Conservation (phyloP, 1,140 invertebrate genomes). For the Panagrolaimus sp. region DNA sequence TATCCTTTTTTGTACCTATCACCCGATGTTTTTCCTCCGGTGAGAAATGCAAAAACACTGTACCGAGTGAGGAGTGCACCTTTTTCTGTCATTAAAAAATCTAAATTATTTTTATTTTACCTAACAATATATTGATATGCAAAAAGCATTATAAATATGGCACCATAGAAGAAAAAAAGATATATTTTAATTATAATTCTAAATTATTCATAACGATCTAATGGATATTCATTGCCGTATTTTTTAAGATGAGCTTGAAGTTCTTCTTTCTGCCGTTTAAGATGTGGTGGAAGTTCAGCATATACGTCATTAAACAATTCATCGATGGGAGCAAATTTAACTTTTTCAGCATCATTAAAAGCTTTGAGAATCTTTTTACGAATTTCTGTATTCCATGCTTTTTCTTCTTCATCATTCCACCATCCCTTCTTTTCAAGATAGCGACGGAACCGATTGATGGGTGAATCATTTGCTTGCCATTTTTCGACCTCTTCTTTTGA, state of each 20-base stretch:
- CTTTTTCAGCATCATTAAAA: constrained; percentile 77
- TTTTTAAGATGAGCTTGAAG: constrained; percentile 77
- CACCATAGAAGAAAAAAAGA: no score
- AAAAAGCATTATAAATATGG: no score
- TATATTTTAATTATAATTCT: not conserved
- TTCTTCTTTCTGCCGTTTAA: constrained; percentile 73
- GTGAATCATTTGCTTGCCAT: constrained; percentile 77
- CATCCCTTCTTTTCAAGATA: constrained; percentile 75
- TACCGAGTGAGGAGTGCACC: no score
- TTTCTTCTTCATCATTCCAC: constrained; percentile 76
- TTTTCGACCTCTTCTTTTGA: constrained; percentile 65
- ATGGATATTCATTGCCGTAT: constrained; percentile 80
- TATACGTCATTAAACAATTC: constrained; percentile 90
- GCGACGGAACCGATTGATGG: constrained; percentile 73
- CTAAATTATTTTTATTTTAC: no score
- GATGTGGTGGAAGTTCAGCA: constrained; percentile 72
- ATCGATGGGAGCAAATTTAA: constrained; percentile 74
- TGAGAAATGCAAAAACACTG: no score
- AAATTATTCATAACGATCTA: constrained; percentile 65
- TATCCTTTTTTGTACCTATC: no score
- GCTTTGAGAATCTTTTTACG: constrained; percentile 68
- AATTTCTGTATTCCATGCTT: constrained; percentile 66
- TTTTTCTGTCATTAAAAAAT: no score
- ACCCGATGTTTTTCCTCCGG: no score
- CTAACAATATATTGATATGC: no score